Evolutionary conservation across 2,113 vertebrate genomes (phyloP).

Genomic region (Athene cunicularia): DNA sequence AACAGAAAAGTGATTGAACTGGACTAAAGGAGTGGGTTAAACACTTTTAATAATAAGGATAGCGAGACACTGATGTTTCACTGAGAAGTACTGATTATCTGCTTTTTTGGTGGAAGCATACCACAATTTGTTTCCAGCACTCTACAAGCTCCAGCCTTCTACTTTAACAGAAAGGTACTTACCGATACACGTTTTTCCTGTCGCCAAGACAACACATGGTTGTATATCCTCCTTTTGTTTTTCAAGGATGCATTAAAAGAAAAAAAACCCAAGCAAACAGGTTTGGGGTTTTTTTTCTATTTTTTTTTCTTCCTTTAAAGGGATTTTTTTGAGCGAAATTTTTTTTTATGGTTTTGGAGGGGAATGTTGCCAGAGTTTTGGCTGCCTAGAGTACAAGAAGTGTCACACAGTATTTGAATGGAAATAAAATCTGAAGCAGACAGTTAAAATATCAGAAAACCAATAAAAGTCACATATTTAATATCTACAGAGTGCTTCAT

Average conservation of each 20-base stretch:
- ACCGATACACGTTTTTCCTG: neutral
- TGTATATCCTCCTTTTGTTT: neutral
- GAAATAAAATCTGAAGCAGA: neutral
- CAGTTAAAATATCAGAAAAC: neutral
- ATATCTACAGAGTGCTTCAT: neutral
- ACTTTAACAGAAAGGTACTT: neutral
- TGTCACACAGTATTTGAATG: neutral
- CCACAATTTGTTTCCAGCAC: neutral
- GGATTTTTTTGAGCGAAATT: neutral
- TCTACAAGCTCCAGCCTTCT: neutral
- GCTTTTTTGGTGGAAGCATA: neutral
- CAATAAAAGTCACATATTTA: neutral
- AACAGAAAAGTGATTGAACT: neutral
- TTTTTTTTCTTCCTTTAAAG: neutral
- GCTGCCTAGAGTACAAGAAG: neutral
- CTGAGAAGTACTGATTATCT: neutral
- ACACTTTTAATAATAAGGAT: neutral
- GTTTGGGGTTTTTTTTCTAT: fast-evolving
- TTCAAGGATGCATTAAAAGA: neutral
- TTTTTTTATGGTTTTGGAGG: neutral
- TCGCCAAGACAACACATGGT: neutral
- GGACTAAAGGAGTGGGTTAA: neutral
- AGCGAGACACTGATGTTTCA: neutral
- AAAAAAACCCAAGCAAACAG: neutral
- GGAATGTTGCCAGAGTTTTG: neutral